These are phyloP conservation scores for Struthio camelus DNA, from an alignment of 2,113 vertebrate species.

Conservation along the genomic window DNA sequence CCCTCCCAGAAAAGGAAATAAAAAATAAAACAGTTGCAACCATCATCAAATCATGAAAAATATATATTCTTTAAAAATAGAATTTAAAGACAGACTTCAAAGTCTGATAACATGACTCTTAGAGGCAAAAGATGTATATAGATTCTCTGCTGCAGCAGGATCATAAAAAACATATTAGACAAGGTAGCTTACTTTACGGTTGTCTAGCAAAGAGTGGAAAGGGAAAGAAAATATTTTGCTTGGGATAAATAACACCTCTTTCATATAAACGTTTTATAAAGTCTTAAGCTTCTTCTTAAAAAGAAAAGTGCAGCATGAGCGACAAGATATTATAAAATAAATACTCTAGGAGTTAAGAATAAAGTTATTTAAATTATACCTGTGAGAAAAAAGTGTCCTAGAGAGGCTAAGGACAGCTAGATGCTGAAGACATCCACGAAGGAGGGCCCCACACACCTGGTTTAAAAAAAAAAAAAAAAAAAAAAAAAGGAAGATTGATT, in stretches of 20 bases:
- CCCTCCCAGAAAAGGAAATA: not conserved
- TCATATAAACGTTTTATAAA: not conserved
- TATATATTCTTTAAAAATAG: not conserved
- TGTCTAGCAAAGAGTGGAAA: not conserved
- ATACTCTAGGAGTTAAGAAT: not conserved
- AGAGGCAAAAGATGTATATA: not conserved
- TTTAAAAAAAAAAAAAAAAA: slow-evolving; percentile 28
- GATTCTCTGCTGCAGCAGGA: not conserved
- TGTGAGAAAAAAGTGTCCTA: slow-evolving; percentile 89
- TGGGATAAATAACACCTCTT: not conserved
- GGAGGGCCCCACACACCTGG: slow-evolving; percentile 89
- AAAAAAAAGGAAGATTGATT: not conserved
- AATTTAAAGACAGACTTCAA: slow-evolving; percentile 29
- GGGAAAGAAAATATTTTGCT: not conserved
- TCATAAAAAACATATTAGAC: not conserved
- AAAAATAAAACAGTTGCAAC: not conserved
- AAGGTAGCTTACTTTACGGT: slow-evolving; percentile 22
- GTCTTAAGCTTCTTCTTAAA: not conserved
- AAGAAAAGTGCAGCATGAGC: not conserved
- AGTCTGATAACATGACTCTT: not conserved
- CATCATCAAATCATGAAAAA: not conserved
- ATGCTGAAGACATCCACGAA: slow-evolving; percentile 88
- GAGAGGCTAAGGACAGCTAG: slow-evolving; percentile 91
- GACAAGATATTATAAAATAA: not conserved
- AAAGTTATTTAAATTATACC: slow-evolving; percentile 67